Evolutionary conservation across 2,113 vertebrate species (phyloP), one percentile per base, ranked within the genome.

Genomic region (Tachuris rubrigastra): DNA sequence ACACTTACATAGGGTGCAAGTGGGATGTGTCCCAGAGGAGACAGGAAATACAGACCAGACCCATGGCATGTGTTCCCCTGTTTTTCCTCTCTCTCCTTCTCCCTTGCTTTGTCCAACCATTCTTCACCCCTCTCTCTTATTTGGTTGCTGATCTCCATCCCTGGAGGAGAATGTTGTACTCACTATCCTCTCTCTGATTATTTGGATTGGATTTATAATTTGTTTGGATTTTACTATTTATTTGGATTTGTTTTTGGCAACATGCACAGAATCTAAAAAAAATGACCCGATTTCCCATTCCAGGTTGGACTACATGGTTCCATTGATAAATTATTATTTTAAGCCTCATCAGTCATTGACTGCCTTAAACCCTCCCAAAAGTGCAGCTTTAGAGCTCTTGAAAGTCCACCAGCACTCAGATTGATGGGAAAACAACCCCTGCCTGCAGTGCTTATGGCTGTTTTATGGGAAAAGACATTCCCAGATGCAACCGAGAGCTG

Each of bases 21-120:
- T 18, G 37, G 49, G 44, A 39, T 24, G 31, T 47, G 19, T 5
- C 2, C 0, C 3, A 12, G 56, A 2, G 1, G 31, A 37, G 23
- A n/a, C 11, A 28, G 60, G 41, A 82, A 42, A 60, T 18, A 10
- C 0, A 35, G 39, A 16, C 33, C 33, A n/a, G 47, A 4, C 11
- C 27, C 12, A 2, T 2, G 46, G 17, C 3, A 1, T 52, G 41
- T 27, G 33, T 52, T 67, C 31, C 42, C 53, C 8, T 6, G 1
- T 17, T 80, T 67, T 37, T 14, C 39, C 21, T 60, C 31, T 83
- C 33, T 35, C 2, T 55, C 41, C 49, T 85, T 37, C 27, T 7
- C 22, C 15, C 30, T 73, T 42, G 56, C 20, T 79, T 67, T 82
- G 22, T 35, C 24, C 27, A 60, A 22, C 19, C 7, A 53, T 27